Evolutionary conservation across 2,888 invertebrate species (phyloP).

Genomic region (Cephus pulcher): DNA sequence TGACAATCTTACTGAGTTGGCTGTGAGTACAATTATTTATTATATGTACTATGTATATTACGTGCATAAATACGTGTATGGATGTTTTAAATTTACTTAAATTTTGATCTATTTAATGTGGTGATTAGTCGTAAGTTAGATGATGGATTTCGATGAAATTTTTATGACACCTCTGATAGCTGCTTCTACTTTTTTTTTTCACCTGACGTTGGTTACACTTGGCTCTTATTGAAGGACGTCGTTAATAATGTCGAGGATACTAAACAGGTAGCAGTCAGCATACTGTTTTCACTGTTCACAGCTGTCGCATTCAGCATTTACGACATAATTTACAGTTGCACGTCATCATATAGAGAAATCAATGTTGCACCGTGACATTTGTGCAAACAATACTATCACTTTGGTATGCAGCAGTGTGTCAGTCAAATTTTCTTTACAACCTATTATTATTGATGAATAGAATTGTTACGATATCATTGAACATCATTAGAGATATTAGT

Average conservation of each 20-base stretch:
- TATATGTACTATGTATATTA: background rate
- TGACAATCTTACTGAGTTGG: background rate
- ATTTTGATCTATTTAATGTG: background rate
- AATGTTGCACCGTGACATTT: background rate
- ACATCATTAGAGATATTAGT: background rate
- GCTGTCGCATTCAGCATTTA: slow-evolving; percentile 1
- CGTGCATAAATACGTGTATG: background rate
- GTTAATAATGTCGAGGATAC: slow-evolving; percentile 45
- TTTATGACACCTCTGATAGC: background rate
- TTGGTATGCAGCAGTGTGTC: background rate
- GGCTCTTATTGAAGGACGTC: slow-evolving; percentile 32
- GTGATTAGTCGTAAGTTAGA: background rate
- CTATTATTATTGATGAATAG: background rate
- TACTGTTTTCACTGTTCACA: background rate
- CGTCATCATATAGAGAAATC: background rate
- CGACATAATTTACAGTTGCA: background rate
- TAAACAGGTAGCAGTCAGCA: background rate
- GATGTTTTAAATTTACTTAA: background rate
- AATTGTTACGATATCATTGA: background rate
- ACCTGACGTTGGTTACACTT: background rate
- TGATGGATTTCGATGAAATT: background rate
- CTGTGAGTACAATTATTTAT: background rate
- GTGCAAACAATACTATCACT: background rate
- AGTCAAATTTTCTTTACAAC: background rate
- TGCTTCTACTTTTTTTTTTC: background rate